phyloP scores from a whole-genome alignment of 2,113 vertebrate species.

The Terrapene triunguis region DNA sequence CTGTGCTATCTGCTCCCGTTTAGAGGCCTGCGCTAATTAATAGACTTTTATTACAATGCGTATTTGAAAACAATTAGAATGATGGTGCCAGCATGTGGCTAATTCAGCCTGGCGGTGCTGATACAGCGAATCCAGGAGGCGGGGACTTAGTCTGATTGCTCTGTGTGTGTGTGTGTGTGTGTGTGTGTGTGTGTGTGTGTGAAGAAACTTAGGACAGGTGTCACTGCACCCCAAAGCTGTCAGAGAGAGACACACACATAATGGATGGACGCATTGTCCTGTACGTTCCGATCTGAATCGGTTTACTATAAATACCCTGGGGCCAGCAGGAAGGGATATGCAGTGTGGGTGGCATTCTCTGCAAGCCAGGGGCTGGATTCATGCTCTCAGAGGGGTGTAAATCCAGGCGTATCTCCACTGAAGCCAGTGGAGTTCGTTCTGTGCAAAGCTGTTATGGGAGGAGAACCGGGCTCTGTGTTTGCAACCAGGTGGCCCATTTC shows the following conservation, averaged over 20 bases:
- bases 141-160: not conserved
- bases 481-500: not conserved
- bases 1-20: slow-evolving; percentile 54
- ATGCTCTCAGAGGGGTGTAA: not conserved
- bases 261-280: not conserved
- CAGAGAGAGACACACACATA: fast-evolving
- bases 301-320: not conserved
- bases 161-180: no score
- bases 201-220: not conserved
- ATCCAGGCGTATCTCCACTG: not conserved
- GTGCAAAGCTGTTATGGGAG: not conserved
- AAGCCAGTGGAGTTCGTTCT: fast-evolving
- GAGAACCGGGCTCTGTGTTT: not conserved
- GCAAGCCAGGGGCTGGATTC: not conserved
- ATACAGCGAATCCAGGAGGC: slow-evolving; percentile 28
- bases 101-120: slow-evolving; percentile 30
- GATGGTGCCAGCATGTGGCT: slow-evolving; percentile 65
- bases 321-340: not conserved
- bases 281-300: not conserved
- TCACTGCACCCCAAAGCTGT: not conserved
- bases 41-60: slow-evolving; percentile 60
- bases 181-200: fast-evolving
- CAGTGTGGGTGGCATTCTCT: not conserved
- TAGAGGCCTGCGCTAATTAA: slow-evolving; percentile 59
- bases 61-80: slow-evolving; percentile 78